These are phyloP conservation scores for Emmelina monodactyla DNA, from an alignment of 2,888 invertebrate species.

Conservation along the genomic window DNA sequence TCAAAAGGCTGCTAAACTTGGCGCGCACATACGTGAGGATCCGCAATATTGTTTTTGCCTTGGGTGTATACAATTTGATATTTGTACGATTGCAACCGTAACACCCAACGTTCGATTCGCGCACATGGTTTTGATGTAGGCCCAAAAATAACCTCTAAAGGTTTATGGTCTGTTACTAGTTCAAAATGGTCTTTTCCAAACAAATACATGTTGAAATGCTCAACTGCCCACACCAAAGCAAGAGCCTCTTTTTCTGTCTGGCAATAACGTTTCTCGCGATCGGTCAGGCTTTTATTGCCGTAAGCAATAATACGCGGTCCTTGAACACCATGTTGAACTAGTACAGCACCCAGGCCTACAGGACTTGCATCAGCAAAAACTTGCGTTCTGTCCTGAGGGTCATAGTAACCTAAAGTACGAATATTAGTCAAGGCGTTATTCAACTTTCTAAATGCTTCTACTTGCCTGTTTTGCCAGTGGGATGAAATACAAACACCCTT, in stretches of 20 bases:
- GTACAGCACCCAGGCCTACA: slow-evolving; percentile 5
- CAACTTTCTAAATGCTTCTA: too few relatives aligned
- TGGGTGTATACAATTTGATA: slow-evolving; percentile 6
- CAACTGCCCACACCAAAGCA: slow-evolving; percentile 5
- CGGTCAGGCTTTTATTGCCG: slow-evolving; percentile 5
- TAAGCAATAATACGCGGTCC: slow-evolving; percentile 6
- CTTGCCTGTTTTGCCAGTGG: too few relatives aligned
- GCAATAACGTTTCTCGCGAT: slow-evolving; percentile 2
- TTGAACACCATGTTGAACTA: slow-evolving; percentile 1
- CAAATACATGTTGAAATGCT: slow-evolving; percentile 6
- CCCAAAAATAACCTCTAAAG: slow-evolving; percentile 3
- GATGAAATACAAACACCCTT: too few relatives aligned
- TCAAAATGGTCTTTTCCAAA: slow-evolving; percentile 4
- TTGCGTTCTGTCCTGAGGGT: slow-evolving; percentile 2
- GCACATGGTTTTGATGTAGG: slow-evolving; percentile 9
- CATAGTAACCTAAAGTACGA: too few relatives aligned
- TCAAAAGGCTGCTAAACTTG: neutral
- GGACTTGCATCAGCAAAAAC: slow-evolving; percentile 6
- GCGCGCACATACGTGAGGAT: neutral
- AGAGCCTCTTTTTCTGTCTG: slow-evolving; percentile 7
- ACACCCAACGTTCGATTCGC: slow-evolving; percentile 9
- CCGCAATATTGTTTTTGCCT: slow-evolving; percentile 7
- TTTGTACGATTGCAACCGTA: slow-evolving; percentile 6
- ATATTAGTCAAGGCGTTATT: too few relatives aligned
- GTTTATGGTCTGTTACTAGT: slow-evolving; percentile 3